These are phyloP conservation scores for Urechis unicinctus DNA, from an alignment of 2,888 invertebrate genomes.

Conservation along the genomic window DNA sequence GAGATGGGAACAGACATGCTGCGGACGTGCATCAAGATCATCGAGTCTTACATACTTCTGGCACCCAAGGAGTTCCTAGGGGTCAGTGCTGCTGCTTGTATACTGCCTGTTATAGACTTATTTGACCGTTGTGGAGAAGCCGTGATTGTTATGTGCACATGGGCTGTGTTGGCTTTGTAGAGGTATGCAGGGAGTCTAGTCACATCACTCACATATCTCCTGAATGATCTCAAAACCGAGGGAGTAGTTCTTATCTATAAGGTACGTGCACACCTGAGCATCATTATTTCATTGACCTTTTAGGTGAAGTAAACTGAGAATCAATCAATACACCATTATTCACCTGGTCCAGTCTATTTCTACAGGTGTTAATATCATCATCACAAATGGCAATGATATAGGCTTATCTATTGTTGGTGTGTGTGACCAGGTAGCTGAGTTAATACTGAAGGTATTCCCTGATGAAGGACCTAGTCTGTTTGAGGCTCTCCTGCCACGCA, in stretches of 20 bases:
- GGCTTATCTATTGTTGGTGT: too few species aligned
- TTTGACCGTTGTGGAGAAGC: too few species aligned
- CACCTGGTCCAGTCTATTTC: neutral
- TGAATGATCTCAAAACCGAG: slow-evolving; percentile 72
- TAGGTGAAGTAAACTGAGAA: too few species aligned
- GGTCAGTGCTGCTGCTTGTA: slow-evolving; percentile 21
- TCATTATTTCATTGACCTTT: too few species aligned
- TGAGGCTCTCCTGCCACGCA: slow-evolving; percentile 53
- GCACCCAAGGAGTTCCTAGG: slow-evolving; percentile 70
- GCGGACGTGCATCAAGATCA: slow-evolving; percentile 70
- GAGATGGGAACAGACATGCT: slow-evolving; percentile 78
- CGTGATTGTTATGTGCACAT: too few species aligned
- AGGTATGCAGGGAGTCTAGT: slow-evolving; percentile 68
- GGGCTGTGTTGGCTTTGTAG: slow-evolving; percentile 27
- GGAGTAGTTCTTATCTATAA: slow-evolving; percentile 68
- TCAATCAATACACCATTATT: neutral
- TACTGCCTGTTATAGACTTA: too few species aligned
- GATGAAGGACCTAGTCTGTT: slow-evolving; percentile 68
- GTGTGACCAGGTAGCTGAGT: slow-evolving; percentile 62
- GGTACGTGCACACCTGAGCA: slow-evolving; percentile 24
- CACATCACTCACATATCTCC: slow-evolving; percentile 63
- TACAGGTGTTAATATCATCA: too few species aligned
- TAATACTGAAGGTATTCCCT: slow-evolving; percentile 69
- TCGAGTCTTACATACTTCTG: slow-evolving; percentile 73
- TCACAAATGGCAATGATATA: too few species aligned